Evolutionary conservation across 2,113 vertebrate species (phyloP), one percentile per base, ranked within the genome.

Genomic region (Sula dactylatra): DNA sequence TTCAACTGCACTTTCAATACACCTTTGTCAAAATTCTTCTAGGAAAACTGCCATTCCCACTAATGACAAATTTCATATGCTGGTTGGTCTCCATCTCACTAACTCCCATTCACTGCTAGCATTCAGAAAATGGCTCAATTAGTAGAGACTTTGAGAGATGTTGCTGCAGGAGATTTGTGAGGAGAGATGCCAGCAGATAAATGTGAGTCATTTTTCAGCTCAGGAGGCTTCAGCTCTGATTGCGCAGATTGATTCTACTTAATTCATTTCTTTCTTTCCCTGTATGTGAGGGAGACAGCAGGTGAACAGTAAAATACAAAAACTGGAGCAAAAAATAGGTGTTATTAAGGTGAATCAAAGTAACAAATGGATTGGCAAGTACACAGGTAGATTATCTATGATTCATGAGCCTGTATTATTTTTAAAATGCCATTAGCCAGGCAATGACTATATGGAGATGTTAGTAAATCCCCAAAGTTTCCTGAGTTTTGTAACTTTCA

Each of bases 61-160:
- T 82, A 74, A 93, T 45, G 92, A 85, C 76, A 56, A 81, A 45
- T 90, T 65, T 90, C 74, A 34, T 45, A 42, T 38, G 44, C 74
- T 72, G 9, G 25, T 36, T 93, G 13, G 26, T 83, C 62, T 73
- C 27, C 2, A 2, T 78, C 86, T 82, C 70, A 9, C 84, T 73
- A 78, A 4, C 16, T 86, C 84, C 73, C 10, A 29, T 82, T 90
- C 92, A 62, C 52, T 73, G 88, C 49, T 62, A 50, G 61, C 34
- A 27, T 79, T 94, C 92, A 79, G 96, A 86, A 97, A 98, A 97
- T 78, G 90, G 90, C 92, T 96, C 94, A 86, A 77, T 97, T 93
- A 96, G 81, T 42, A 62, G 64, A 69, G 79, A 93, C 70, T 87
- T 80, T 77, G 58, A 82, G 52, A 59, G 86, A 80, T 47, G 67